These are phyloP conservation scores for Leptodactylus fuscus DNA, from an alignment of 2,113 vertebrate species.

Conservation along the genomic window DNA sequence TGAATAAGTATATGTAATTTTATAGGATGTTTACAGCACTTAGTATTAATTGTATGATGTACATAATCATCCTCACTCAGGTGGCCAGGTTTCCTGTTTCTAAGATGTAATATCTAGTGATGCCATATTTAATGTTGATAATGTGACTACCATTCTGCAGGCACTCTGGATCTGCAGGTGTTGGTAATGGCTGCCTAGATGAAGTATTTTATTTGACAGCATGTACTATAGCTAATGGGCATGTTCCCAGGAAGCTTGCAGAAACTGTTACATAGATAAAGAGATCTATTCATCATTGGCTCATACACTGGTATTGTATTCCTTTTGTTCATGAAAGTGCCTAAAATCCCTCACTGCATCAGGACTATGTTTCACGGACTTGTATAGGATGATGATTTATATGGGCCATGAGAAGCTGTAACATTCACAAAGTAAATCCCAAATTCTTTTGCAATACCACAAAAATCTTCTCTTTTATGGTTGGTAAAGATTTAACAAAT, in stretches of 20 bases:
- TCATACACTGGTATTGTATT: conserved; percentile 23
- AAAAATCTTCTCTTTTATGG: background rate
- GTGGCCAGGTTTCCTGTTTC: background rate
- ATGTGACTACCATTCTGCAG: background rate
- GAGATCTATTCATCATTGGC: conserved; percentile 15
- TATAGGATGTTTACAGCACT: background rate
- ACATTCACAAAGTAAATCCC: background rate
- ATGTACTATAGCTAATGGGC: conserved; percentile 41
- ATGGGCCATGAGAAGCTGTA: background rate
- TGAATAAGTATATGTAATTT: background rate
- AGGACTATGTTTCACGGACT: background rate
- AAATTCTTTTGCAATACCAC: background rate
- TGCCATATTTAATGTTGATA: background rate
- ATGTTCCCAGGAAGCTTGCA: conserved; percentile 38
- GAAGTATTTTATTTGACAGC: conserved; percentile 40
- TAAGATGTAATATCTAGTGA: conserved; percentile 7
- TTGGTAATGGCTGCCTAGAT: conserved; percentile 12
- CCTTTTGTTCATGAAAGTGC: conserved; percentile 26
- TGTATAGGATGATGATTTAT: conserved; percentile 22
- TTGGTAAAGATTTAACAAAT: background rate
- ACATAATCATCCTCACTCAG: background rate
- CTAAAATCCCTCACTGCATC: conserved; percentile 1
- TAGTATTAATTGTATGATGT: background rate
- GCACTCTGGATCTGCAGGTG: background rate
- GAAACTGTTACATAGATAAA: conserved; percentile 30